Evolutionary conservation across 2,113 vertebrate species (phyloP).

Genomic region (Lepus europaeus): DNA sequence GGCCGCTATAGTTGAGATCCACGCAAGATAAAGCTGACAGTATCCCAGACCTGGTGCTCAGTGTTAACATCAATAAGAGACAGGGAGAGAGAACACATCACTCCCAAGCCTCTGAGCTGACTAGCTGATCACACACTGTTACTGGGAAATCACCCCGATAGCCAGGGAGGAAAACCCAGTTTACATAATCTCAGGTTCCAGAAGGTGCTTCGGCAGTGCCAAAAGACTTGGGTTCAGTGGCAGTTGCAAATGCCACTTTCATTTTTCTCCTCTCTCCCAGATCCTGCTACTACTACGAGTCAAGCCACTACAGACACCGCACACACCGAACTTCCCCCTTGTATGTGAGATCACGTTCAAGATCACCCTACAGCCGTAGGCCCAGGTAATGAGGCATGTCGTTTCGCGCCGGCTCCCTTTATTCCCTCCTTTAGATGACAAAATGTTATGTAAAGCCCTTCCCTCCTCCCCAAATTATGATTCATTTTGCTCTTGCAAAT

Average conservation of each 20-base stretch:
- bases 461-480: slow-evolving; percentile 48
- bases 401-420: background rate
- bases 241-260: slow-evolving; percentile 71
- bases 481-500: slow-evolving; percentile 66
- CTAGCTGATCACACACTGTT: slow-evolving; percentile 64
- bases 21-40: slow-evolving; percentile 79
- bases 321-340: slow-evolving; percentile 92
- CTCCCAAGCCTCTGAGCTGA: slow-evolving; percentile 64
- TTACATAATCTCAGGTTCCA: background rate
- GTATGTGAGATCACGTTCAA: slow-evolving; percentile 89
- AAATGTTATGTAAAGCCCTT: background rate
- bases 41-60: slow-evolving; percentile 53
- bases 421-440: slow-evolving; percentile 4
- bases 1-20: slow-evolving; percentile 71
- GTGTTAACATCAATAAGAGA: slow-evolving; percentile 78
- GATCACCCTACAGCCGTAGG: slow-evolving; percentile 93
- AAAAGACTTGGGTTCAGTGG: slow-evolving; percentile 8
- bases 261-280: slow-evolving; percentile 86
- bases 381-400: slow-evolving; percentile 91
- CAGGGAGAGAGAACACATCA: slow-evolving; percentile 61
- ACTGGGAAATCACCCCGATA: slow-evolving; percentile 65
- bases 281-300: slow-evolving; percentile 93
- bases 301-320: slow-evolving; percentile 92
- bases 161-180: slow-evolving; percentile 65
- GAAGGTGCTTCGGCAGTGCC: background rate